Conservation (phyloP, 1,140 invertebrate genomes). For the Neodiprion pinetum region DNA sequence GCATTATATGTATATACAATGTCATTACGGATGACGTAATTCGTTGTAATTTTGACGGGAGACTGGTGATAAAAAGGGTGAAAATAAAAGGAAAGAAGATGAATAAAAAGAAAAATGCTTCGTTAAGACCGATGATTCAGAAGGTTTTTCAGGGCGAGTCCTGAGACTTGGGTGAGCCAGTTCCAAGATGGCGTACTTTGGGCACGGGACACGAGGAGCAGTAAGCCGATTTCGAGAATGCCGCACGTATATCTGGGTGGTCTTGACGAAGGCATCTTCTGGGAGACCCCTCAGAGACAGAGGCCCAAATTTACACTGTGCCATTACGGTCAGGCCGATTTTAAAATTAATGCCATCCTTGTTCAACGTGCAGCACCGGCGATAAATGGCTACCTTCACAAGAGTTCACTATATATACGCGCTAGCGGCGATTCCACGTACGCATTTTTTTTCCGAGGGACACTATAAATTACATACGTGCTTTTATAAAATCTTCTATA, state of each 20-base stretch:
- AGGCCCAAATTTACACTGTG: conserved; percentile 7
- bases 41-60: neutral
- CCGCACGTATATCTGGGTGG: conserved; percentile 6
- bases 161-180: neutral
- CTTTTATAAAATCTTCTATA: neutral
- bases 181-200: conserved; percentile 7
- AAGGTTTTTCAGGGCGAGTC: conserved; percentile 5
- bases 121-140: conserved; percentile 5
- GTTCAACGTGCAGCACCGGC: neutral
- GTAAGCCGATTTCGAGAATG: conserved; percentile 2
- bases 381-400: conserved; percentile 3
- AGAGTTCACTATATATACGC: neutral
- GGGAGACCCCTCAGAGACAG: conserved; percentile 3
- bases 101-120: neutral
- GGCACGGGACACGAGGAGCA: neutral
- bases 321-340: conserved; percentile 6
- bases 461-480: neutral
- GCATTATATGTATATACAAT: too few relatives aligned
- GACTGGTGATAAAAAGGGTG: neutral
- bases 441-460: neutral
- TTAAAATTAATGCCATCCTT: conserved; percentile 2
- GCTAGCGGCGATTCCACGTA: conserved; percentile 6
- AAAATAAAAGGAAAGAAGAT: neutral
- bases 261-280: conserved; percentile 3
- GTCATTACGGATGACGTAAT: too few relatives aligned